These are phyloP conservation scores for Spea hammondii DNA, from an alignment of 2,797 vertebrate species.

Conservation along the genomic window DNA sequence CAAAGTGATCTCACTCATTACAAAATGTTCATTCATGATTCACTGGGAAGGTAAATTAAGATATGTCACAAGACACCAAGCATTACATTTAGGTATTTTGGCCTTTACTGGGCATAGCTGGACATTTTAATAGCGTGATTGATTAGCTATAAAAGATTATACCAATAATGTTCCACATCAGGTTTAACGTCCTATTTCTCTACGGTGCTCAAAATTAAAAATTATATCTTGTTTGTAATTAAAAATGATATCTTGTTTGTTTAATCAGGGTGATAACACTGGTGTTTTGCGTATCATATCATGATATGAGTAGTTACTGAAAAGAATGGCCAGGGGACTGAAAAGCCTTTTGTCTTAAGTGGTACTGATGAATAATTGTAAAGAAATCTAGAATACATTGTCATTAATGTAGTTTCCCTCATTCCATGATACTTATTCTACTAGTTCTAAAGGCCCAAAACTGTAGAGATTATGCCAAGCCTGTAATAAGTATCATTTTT, in stretches of 20 bases:
- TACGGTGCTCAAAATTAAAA: background rate
- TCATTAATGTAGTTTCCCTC: no score
- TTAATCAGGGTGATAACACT: background rate
- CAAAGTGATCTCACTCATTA: conserved; percentile 21
- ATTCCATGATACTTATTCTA: no score
- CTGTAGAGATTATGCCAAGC: no score
- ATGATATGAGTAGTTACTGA: background rate
- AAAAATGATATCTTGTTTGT: conserved; percentile 4
- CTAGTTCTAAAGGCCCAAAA: no score
- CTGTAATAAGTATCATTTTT: no score
- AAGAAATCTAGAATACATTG: no score
- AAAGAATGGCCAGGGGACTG: background rate
- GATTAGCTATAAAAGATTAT: conserved; percentile 24
- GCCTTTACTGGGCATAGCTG: background rate
- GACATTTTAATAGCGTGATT: conserved; percentile 15
- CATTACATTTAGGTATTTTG: conserved; percentile 13
- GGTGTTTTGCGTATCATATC: background rate
- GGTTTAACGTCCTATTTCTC: background rate
- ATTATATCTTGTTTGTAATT: conserved; percentile 8
- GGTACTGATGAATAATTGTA: no score
- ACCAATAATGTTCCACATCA: background rate
- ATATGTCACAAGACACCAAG: conserved; percentile 26
- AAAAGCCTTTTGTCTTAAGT: no score
- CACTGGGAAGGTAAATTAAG: background rate
- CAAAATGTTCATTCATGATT: conserved; percentile 10